phyloP scores from a whole-genome alignment of 2,888 invertebrate genomes.

The Chloroclysta siterata region DNA sequence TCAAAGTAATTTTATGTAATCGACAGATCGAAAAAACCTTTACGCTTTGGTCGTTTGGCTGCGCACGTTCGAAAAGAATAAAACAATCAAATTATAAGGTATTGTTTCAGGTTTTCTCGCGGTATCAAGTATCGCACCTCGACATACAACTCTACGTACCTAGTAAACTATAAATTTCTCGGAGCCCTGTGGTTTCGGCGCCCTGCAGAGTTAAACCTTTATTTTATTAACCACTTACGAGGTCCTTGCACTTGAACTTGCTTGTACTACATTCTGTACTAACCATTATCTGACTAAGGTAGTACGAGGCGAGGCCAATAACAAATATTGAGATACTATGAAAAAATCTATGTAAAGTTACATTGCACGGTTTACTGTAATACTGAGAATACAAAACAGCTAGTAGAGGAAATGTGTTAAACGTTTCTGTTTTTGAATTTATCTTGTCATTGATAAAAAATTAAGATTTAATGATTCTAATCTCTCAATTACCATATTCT shows the following conservation, averaged over 20 bases:
- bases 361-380: slow-evolving; percentile 6
- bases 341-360: neutral
- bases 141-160: slow-evolving; percentile 43
- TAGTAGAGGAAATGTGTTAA: neutral
- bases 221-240: slow-evolving; percentile 70
- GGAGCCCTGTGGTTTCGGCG: slow-evolving; percentile 60
- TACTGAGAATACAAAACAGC: slow-evolving; percentile 8
- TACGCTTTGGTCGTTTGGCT: slow-evolving; percentile 3
- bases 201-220: slow-evolving; percentile 65
- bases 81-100: slow-evolving; percentile 45
- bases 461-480: too few species aligned
- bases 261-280: slow-evolving; percentile 25
- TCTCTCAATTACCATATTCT: too few species aligned
- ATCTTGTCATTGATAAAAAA: neutral
- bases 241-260: slow-evolving; percentile 66
- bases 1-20: slow-evolving; percentile 19
- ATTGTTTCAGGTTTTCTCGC: slow-evolving; percentile 51
- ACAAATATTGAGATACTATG: slow-evolving; percentile 16
- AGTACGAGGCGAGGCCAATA: neutral
- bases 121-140: slow-evolving; percentile 55
- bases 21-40: slow-evolving; percentile 15
- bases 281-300: slow-evolving; percentile 6
- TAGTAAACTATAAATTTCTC: slow-evolving; percentile 48
- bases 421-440: neutral
- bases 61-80: slow-evolving; percentile 43